Percentiles rank a stretch among this genome's conserved stretches.
phyloP scores from a whole-genome alignment of 1,140 invertebrate genomes.

The Drosophila kanapiae region DNA sequence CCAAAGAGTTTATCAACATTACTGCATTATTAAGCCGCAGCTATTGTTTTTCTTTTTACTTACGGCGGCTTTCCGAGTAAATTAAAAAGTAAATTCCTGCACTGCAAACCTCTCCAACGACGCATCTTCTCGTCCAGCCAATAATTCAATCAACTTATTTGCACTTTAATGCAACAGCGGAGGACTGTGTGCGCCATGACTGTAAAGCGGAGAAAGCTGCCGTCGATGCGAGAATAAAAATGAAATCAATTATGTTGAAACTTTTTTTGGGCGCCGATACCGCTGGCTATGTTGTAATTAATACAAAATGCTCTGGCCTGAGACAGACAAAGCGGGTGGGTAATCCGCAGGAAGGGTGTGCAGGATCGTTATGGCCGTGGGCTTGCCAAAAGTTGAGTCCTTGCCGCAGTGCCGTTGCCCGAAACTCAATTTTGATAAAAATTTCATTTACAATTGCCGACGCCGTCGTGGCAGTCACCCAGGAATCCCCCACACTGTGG shows the following conservation, averaged over 20 bases:
- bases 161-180: constrained; percentile 50
- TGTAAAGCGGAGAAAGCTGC: constrained; percentile 35
- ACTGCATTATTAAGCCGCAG: constrained; percentile 1
- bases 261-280: constrained; percentile 63
- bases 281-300: constrained; percentile 76
- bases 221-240: constrained; percentile 60
- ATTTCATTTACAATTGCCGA: constrained; percentile 79
- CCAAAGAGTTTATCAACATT: background rate
- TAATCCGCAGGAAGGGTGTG: constrained; percentile 1
- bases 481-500: constrained; percentile 33
- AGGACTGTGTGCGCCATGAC: constrained; percentile 20
- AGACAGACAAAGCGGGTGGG: constrained; percentile 7
- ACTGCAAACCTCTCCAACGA: constrained; percentile 13
- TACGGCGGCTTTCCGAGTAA: constrained; percentile 40
- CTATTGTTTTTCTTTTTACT: constrained; percentile 35
- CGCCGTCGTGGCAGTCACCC: constrained; percentile 11
- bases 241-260: constrained; percentile 79
- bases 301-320: constrained; percentile 72
- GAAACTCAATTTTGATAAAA: constrained; percentile 79
- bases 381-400: constrained; percentile 78
- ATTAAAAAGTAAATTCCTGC: constrained; percentile 57
- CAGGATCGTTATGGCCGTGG: constrained; percentile 46
- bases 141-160: constrained; percentile 76
- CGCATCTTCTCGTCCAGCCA: constrained; percentile 36
- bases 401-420: constrained; percentile 60